Base-by-base conservation (phyloP, 2,113 vertebrate species). In the Chaenogobius annularis region DNA sequence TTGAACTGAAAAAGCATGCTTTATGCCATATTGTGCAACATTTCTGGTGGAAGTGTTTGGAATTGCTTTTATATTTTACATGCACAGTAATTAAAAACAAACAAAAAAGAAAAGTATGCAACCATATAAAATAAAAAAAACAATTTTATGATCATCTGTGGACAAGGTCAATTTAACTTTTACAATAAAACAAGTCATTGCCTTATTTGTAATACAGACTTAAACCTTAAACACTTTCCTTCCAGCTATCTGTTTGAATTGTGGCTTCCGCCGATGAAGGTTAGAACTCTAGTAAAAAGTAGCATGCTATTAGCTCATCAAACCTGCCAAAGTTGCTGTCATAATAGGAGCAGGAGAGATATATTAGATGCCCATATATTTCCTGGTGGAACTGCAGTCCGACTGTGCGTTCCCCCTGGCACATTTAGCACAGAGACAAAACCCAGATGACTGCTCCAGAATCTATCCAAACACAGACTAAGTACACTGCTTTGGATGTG, bases 401-500 rank as follows among this genome's bases (percentile, higher is more conserved):
- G 72, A 81, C 80, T 70, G 69, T 82, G 65, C 79, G 72, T 75
- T 84, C 74, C 85, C 75, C 74, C 74, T 85, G 83, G 84, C 85
- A 81, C 83, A 75, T 87, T 88, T 81, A 88, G 87, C 59, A 79
- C 62, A 87, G 78, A 88, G 86, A 90, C 81, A 89, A 89, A 92
- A 88, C 89, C 89, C 89, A 89, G 88, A 89, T 90, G 91, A 90
- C 89, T 85, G 83, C 79, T 88, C 89, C 56, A 72, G 79, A 79
- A 91, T 91, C 87, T 92, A 82, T 82, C 73, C 85, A 91, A 93
- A 91, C 87, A 90, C 19, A 48, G 26, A 74, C 82, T 86, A 88
- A 92, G 90, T 89, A 90, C 87, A 87, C 86, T 87, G 83, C 88
- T 88, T 90, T 90, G 86, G 83, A 90, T 87, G 89, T 90, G 88